Base-by-base conservation (phyloP, 2,113 vertebrate genomes). In the Bambusicola thoracicus region DNA sequence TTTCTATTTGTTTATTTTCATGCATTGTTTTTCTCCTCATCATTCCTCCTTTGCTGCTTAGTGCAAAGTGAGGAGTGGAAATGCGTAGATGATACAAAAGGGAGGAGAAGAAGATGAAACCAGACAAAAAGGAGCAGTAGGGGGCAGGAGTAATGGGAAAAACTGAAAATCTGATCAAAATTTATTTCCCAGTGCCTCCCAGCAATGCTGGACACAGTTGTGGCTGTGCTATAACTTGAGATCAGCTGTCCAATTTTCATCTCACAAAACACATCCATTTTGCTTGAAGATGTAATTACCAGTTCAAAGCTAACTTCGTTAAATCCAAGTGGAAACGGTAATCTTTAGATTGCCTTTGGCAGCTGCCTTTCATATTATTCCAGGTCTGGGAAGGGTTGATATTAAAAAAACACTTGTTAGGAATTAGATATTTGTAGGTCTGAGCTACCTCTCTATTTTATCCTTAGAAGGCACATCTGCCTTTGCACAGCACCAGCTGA, bases 231-330 rank as follows among this genome's bases (percentile, higher is more conserved):
- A 21, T 66, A 48, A 30, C 58, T 61, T 19, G 44, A 89, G 32
- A 86, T 92, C 68, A 84, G 30, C 41, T 74, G 46, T 65, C 34
- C 43, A 74, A 27, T 83, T 90, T 88, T 81, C 80, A 46, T 70
- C 41, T 30, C 44, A 55, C 34, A 55, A 55, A 89, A 44, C 63
- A 27, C 34, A 85, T 59, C 41, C 32, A 11, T 87, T 89, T 82
- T 68, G 15, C 10, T 87, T 87, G 72, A 67, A 85, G 43, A 72
- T 93, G 61, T 59, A 81, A 90, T 83, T 87, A 75, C 8, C 17
- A 63, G 76, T 61, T 72, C 83, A 74, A 93, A 93, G 44, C 16
- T 65, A 65, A 41, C 24, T 79, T 84, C 56, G n/a, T 83, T 82
- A 76, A 43, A 18, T 69, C 32, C 49, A 38, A 56, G 43, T 80